Base-by-base conservation (phyloP, 2,888 invertebrate species). In the Yponomeuta sedellus region DNA sequence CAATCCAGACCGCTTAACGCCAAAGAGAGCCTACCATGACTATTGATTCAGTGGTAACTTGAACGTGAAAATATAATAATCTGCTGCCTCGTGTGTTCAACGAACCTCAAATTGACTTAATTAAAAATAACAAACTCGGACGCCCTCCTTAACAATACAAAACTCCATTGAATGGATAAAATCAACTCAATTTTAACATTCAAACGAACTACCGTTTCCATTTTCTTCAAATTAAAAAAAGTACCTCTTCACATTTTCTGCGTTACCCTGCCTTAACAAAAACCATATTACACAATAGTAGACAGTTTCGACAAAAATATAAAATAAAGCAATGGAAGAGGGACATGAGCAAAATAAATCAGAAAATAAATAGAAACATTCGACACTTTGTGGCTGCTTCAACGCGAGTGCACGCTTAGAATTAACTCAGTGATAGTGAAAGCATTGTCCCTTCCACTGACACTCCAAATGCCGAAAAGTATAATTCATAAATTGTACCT, bases 401-500 rank as follows among this genome's bases (percentile, higher is more conserved):
- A 77, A 78, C 76, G 71, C 74, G 79, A 75, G 78, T 75, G 70
- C 64, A 57, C 57, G 52, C 28, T 62, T 62, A 62, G 52, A 39
- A 44, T 75, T 73, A 77, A 77, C 78, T 76, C 75, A 77, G 75
- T 72, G 75, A 78, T 77, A 78, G 82, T 79, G 76, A 68, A 75
- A 81, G 80, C 80, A 72, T 74, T 78, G 77, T 80, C 85, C 83
- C 81, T 81, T 85, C 87, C 86, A 86, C 86, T 83, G 81, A 83
- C 79, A 84, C 80, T 83, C 82, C 80, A 86, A 87, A 89, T 87
- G 87, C 86, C 89, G 85, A 88, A 89, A 89, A 90, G 88, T 89
- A 91, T 87, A 88, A 87, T 89, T 88, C 81, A 90, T 90, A 91
- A 90, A 90, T 91, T 91, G 91, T 91, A 91, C 91, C 90, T 90